These are phyloP conservation scores for Leptogaster cylindrica DNA, from an alignment of 2,888 invertebrate species.

Conservation along the genomic window DNA sequence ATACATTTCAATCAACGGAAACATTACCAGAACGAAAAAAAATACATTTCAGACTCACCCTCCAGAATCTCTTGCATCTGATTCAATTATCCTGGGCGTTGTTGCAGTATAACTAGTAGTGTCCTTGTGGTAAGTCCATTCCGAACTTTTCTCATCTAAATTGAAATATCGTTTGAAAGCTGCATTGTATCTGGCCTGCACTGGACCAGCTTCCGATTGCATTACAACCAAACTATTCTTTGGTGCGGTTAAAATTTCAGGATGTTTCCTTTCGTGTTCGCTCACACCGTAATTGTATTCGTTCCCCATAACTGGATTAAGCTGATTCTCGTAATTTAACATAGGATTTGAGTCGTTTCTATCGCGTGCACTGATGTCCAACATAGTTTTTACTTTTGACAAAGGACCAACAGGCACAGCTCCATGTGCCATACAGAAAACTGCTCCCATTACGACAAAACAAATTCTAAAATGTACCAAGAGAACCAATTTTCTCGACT, in stretches of 20 bases:
- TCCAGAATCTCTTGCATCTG: background rate
- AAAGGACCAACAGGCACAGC: slow-evolving; percentile 8
- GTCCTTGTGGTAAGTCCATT: slow-evolving; percentile 1
- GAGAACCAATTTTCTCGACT: slow-evolving; percentile 39
- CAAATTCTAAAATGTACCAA: slow-evolving; percentile 19
- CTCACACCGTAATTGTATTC: background rate
- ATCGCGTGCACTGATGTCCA: background rate
- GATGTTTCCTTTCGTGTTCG: background rate
- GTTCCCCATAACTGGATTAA: background rate
- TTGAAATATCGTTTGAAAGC: background rate
- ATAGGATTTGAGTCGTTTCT: slow-evolving; percentile 2
- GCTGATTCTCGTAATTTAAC: too few relatives aligned
- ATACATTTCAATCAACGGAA: too few relatives aligned
- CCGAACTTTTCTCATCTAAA: slow-evolving; percentile 4
- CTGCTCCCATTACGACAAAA: slow-evolving; percentile 22
- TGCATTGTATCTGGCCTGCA: background rate
- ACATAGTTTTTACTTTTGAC: background rate
- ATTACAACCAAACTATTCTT: background rate
- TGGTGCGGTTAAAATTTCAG: background rate
- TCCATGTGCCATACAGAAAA: slow-evolving; percentile 5
- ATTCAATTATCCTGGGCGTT: slow-evolving; percentile 21
- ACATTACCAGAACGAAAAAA: too few relatives aligned
- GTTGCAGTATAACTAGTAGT: slow-evolving; percentile 6
- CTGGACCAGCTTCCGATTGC: slow-evolving; percentile 31
- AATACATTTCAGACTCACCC: slow-evolving; percentile 15